Conservation (phyloP, 2,797 vertebrate species). For the Sardinella longiceps region DNA sequence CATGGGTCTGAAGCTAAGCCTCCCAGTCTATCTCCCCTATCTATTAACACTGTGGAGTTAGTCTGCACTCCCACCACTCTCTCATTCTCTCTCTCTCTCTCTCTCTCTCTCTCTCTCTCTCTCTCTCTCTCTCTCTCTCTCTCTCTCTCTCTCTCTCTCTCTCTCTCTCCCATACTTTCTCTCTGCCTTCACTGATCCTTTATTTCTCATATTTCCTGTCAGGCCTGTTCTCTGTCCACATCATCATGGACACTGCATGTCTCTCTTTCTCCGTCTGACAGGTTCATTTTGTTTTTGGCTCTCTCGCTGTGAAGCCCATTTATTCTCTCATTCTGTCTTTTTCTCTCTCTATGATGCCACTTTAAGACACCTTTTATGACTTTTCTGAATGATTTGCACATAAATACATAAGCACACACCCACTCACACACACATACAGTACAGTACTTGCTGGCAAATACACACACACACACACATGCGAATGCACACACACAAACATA, state of each 20-base stretch:
- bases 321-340: constrained; percentile 52
- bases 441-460: too few species aligned
- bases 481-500: not conserved
- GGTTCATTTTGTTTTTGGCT: too few species aligned
- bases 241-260: not conserved
- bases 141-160: not conserved
- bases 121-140: constrained; percentile 21
- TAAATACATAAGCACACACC: constrained; percentile 31
- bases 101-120: not conserved
- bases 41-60: not conserved
- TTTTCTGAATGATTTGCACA: not conserved
- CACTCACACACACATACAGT: too few species aligned
- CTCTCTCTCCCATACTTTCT: constrained; percentile 22
- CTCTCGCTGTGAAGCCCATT: too few species aligned
- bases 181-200: constrained; percentile 16
- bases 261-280: not conserved
- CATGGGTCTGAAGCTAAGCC: not conserved
- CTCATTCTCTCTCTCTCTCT: not conserved
- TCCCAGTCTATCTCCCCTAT: not conserved
- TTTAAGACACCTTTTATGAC: too few species aligned
- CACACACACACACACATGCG: too few species aligned
- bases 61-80: not conserved
- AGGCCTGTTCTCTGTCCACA: not conserved
- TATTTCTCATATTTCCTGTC: constrained; percentile 37
- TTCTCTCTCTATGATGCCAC: not conserved